Conservation (phyloP, 53 echinoderm and acorn worm species). For the Temnopleurus reevesii region DNA sequence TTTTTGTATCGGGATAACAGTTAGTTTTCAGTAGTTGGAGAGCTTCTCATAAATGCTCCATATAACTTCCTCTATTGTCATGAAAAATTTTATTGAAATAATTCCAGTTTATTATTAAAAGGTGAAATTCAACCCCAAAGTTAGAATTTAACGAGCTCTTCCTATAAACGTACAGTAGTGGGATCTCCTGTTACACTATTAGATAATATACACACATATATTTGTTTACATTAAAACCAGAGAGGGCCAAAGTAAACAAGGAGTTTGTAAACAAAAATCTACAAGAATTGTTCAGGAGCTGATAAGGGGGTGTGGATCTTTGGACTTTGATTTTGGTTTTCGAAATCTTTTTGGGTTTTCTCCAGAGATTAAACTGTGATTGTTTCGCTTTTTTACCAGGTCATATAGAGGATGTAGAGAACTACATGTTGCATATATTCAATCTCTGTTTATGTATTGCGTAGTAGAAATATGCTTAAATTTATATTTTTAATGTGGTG, state of each 20-base stretch:
- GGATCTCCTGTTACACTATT: neutral
- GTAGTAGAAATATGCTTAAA: too few relatives aligned
- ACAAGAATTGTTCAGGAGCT: neutral
- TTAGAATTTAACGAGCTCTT: neutral
- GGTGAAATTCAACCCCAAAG: neutral
- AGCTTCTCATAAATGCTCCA: too few relatives aligned
- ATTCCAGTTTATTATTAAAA: too few relatives aligned
- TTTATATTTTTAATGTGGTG: too few relatives aligned
- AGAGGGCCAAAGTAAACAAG: neutral
- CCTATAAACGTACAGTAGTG: too few relatives aligned
- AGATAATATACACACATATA: slow-evolving; percentile 9
- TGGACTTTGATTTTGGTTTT: slow-evolving; percentile 29
- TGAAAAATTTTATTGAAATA: too few relatives aligned
- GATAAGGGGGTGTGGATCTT: neutral
- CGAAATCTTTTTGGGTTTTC: neutral
- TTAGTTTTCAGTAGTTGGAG: too few relatives aligned
- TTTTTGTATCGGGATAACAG: too few relatives aligned
- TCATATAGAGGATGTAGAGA: neutral
- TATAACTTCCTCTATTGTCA: too few relatives aligned
- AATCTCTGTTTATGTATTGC: neutral
- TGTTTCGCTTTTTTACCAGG: neutral
- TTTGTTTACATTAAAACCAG: neutral
- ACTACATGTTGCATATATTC: neutral
- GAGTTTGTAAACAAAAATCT: neutral
- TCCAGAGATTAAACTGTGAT: neutral